Base-by-base conservation (phyloP, 2,113 vertebrate genomes). In the Podiceps cristatus region DNA sequence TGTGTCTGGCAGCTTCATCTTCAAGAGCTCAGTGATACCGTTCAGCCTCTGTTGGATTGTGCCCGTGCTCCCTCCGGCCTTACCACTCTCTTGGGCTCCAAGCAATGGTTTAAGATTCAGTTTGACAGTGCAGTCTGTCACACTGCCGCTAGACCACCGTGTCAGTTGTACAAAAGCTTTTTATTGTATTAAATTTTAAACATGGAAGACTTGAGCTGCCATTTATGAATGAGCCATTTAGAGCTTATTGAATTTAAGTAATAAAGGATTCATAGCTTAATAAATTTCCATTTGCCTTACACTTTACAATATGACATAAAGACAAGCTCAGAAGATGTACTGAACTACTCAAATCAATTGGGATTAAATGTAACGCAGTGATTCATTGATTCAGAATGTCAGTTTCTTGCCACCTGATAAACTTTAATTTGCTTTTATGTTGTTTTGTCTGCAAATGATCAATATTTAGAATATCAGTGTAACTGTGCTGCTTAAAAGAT, bases 261-360 rank as follows among this genome's bases (percentile, higher is more conserved):
- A 92, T 96, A 92, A 97, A 96, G 90, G 90, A 94, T 92, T 96
- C 88, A 92, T 97, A 84, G 90, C 77, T 93, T 96, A 97, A 96
- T 97, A 96, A 87, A 95, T 97, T 97, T 91, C 83, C 71, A 55
- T 95, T 97, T 97, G 74, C 83, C 69, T 93, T 95, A 40, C 6
- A 19, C 52, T 84, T 95, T 87, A 78, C 0, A 5, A 35, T 75
- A 28, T 93, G 93, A 82, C 78, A 83, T 86, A 81, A 94, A 92
- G 95, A 89, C 66, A 89, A 55, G 78, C 25, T 66, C 27, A 11
- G 94, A 92, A 96, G 64, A 86, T 69, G 62, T 93, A 86, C 91
- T 91, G 83, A 96, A 88, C 79, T 92, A 22, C 56, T 53, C 35
- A n/a, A 85, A 94, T 96, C 95, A 96, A 52, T 91, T 71, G 71